Base-by-base conservation (phyloP, 2,797 vertebrate genomes). In the Mormyrus proboscirostris region DNA sequence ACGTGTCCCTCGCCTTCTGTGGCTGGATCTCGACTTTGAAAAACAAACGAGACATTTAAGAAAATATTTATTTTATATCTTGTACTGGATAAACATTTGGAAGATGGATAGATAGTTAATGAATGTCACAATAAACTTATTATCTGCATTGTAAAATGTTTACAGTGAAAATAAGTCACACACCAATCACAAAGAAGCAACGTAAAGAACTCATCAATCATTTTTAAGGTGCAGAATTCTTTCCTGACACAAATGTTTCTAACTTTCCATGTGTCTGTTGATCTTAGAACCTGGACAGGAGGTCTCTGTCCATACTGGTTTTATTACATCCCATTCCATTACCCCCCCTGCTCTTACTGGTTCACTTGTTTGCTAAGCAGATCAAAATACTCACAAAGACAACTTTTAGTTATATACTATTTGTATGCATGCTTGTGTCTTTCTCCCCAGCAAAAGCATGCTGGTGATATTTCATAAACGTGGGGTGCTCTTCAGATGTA, bases 1-100 rank as follows among this genome's bases (percentile, higher is more conserved):
- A 90, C 62, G 38, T 83, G 89, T 65, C 87, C 89, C 90, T 88
- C 86, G 14, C 33, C 89, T 89, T 76, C 69, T 76, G 69, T 19
- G 69, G 33, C 69, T 76, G 33, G 12, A 76, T 76, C 33, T 76
- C 1, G 38, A 76, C 69, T 76, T 41, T 76, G 69, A 65, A 65
- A 65, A 65, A 65, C 62, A 65, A 65, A 65, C 6, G 22, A 29
- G 22, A 65, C 33, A 41, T 41, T 76, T 41, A 41, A 2, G 33
- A 41, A 41, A 76, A 76, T 41, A 38, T 76, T 76, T 12, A 14
- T 76, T 8, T 65, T 33, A 33, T 33, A 33, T 33, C 69, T 76
- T 76, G 12, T 41, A 76, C 69, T 76, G 12, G 4, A 76, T 76
- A 76, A 41, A 9, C 14, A 41, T 76, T 41, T 41, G 33, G 69